Base-by-base conservation (phyloP, 2,797 vertebrate genomes). In the Coreius guichenoti region DNA sequence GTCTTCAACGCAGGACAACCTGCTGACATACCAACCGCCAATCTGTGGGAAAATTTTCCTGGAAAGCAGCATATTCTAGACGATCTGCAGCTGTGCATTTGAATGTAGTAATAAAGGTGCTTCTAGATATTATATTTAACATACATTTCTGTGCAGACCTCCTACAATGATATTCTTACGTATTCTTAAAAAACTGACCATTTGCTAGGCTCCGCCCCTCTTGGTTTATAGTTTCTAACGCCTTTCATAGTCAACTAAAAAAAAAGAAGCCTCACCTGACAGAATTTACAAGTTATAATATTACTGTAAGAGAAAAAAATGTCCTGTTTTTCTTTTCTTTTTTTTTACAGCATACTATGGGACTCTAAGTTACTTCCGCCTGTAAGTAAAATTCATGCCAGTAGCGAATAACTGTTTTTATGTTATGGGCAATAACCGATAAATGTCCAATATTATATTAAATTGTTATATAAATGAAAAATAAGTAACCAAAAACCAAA, bases 11-110 rank as follows among this genome's bases (percentile, higher is more conserved):
- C 82, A 76, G 85, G 86, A 89, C 86, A 80, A 88, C 75, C 86
- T 82, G 84, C 86, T 82, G 72, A 74, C 81, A 83, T 85, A 77
- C 77, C 81, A 82, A 86, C 67, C 58, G 79, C 56, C 74, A 70
- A 75, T 83, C 88, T 88, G 89, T 90, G 89, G 77, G 88, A 88
- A 88, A 45, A 54, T 17, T 49, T 76, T 78, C 73, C 77, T 86
- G 51, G 70, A 86, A 78, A 83, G 68, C 33, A n/a, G 67, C 65
- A 47, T 72, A 80, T 81, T 86, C 56, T 56, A 11, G 39, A 26
- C 23, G 29, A 23, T 39, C 45, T 68, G 29, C 81, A 77, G 49
- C 63, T 70, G 63, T 78, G 80, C 63, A 61, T 65, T 80, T 72
- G 39, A 49, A 16, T 5, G 9, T 39, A 72, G 49, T 43, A 56